These are phyloP conservation scores for Drosophila algonquin DNA, from an alignment of 2,888 invertebrate genomes.

Conservation along the genomic window DNA sequence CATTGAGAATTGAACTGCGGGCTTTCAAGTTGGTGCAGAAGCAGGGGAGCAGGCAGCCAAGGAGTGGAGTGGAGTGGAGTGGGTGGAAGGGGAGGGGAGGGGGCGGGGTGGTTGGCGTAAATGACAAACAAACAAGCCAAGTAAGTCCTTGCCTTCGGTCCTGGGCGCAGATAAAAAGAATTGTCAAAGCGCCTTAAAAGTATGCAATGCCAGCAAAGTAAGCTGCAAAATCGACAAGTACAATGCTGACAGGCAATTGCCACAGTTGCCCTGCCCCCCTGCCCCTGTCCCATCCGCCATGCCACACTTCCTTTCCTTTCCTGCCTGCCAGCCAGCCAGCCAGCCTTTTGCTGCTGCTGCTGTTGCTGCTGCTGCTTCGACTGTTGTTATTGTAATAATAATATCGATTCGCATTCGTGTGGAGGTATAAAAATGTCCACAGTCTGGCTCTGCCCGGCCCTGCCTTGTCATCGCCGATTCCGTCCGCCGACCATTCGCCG, in stretches of 20 bases:
- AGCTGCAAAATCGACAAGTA: conserved; percentile 81
- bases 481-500: conserved; percentile 73
- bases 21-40: conserved; percentile 63
- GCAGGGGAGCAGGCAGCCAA: conserved; percentile 21
- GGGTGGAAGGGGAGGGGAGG: background rate
- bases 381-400: conserved; percentile 76
- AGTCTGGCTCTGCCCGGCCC: conserved; percentile 32
- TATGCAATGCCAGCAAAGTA: conserved; percentile 80
- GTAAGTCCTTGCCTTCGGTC: conserved; percentile 65
- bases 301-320: background rate
- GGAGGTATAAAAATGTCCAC: conserved; percentile 67
- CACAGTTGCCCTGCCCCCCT: conserved; percentile 51
- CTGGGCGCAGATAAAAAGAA: conserved; percentile 77
- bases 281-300: conserved; percentile 11
- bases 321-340: conserved; percentile 4
- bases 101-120: conserved; percentile 53
- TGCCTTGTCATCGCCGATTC: conserved; percentile 72
- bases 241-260: conserved; percentile 80
- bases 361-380: background rate
- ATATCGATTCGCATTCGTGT: conserved; percentile 73
- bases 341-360: background rate
- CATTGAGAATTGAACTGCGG: conserved; percentile 80
- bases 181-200: conserved; percentile 81
- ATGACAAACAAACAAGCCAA: conserved; percentile 78
- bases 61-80: background rate